Evolutionary conservation across 2,113 vertebrate genomes (phyloP), one percentile per base, ranked within the genome.

Genomic region (Phocoena sinus): DNA sequence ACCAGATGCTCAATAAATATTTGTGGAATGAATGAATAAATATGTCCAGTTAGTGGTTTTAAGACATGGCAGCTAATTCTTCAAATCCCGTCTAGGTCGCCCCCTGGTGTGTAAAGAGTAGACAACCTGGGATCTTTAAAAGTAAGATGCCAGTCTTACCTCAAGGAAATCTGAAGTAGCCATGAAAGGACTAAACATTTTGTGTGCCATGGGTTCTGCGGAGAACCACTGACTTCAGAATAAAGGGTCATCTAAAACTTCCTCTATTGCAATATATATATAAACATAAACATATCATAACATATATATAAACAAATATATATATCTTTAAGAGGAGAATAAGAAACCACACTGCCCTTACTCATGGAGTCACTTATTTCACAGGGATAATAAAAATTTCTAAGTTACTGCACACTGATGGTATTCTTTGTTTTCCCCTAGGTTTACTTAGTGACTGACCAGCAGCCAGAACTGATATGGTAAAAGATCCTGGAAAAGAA

Each of bases 1-100:
- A 83, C 26, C 79, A 96, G 47, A 36, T 89, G 25, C 25, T 97
- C 58, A 74, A 85, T 62, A 83, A 93, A 93, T 89, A 95, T 68
- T 60, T 85, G 50, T 63, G 28, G 21, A 95, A 89, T 26, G 4
- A 89, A 67, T 70, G 41, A 89, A 94, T 86, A 88, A 12, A 91
- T 91, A 73, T 79, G 28, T 21, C 38, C 26, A 56, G 36, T 12
- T 80, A 76, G 80, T 36, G 36, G 67, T 83, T 95, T 93, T 41
- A 89, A 93, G 33, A 76, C 7, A 81, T 20, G 26, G 12, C 36
- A 89, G 18, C 44, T 60, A 44, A 83, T 73, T 67, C 36, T 96
- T 50, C 83, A 86, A 77, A 82, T 88, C 23, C 89, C 80, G 23
- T 50, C 36, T 74, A 70, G 26, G 74, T 92, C 0, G 0, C 71